Conservation (phyloP, 2,113 vertebrate species). For the Microcebus tavaratra region DNA sequence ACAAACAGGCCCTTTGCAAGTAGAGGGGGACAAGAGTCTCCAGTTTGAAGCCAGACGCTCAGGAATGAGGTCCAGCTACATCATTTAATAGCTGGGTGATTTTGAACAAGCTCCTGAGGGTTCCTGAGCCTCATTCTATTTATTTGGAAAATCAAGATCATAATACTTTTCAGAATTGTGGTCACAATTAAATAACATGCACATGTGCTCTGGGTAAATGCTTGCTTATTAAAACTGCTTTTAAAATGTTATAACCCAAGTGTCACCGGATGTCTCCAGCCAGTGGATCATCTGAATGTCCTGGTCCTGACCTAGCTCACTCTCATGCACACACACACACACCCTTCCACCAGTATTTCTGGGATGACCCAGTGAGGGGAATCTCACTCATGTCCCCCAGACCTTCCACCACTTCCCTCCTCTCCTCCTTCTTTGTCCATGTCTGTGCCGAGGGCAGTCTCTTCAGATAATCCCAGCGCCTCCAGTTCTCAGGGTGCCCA, state of each 20-base stretch:
- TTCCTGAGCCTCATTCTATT: background rate
- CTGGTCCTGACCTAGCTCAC: background rate
- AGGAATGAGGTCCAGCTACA: background rate
- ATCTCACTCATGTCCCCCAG: background rate
- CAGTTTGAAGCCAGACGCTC: background rate
- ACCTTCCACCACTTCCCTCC: background rate
- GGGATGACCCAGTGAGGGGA: background rate
- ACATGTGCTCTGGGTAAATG: background rate
- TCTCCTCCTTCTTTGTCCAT: background rate
- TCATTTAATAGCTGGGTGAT: background rate
- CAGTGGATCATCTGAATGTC: background rate
- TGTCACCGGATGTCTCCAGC: background rate
- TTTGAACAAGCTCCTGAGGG: background rate
- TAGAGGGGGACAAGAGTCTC: background rate
- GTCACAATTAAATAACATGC: background rate
- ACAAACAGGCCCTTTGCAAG: fast-evolving
- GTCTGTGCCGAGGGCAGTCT: background rate
- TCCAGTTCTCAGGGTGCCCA: background rate
- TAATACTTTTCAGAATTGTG: background rate
- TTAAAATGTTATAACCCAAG: background rate
- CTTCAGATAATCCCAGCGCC: background rate
- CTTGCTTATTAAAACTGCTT: background rate
- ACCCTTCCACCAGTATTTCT: background rate
- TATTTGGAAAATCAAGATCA: background rate
- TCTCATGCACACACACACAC: too few species aligned